These are phyloP conservation scores for Netelia inedita DNA, from an alignment of 2,888 invertebrate genomes.

Conservation along the genomic window DNA sequence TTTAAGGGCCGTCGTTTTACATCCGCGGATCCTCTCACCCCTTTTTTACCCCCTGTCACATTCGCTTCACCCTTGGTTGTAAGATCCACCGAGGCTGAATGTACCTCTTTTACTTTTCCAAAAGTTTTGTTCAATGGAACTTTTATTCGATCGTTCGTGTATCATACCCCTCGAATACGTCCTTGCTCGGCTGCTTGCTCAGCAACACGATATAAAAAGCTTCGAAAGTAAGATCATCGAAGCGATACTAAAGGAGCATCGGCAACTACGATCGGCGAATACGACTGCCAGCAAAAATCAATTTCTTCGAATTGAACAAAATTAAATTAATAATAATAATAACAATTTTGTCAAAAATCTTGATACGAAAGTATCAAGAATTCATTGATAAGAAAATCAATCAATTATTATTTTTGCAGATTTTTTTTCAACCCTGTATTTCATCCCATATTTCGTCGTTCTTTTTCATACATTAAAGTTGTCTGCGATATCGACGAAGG, in stretches of 20 bases:
- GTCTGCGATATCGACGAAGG: neutral
- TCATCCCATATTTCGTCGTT: too few species aligned
- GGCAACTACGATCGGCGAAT: neutral
- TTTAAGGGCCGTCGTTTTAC: slow-evolving; percentile 49
- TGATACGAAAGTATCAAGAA: neutral
- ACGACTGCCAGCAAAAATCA: neutral
- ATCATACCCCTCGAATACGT: slow-evolving; percentile 16
- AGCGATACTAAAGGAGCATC: neutral
- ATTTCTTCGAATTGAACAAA: neutral
- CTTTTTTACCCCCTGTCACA: neutral
- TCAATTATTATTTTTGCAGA: neutral
- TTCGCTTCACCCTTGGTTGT: neutral
- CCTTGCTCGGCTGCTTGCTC: slow-evolving; percentile 5
- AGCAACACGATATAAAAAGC: neutral
- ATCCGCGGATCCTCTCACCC: slow-evolving; percentile 49
- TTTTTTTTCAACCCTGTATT: neutral
- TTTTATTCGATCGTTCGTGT: slow-evolving; percentile 51
- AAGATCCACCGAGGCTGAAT: slow-evolving; percentile 36
- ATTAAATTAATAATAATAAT: neutral
- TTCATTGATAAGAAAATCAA: neutral
- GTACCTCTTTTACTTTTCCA: slow-evolving; percentile 28
- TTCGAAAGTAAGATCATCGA: slow-evolving; percentile 25
- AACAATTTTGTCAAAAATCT: neutral
- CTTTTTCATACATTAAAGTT: too few species aligned
- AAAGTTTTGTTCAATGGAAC: slow-evolving; percentile 46